phyloP scores from a whole-genome alignment of 2,888 invertebrate species.

The Allolobophora icterica region DNA sequence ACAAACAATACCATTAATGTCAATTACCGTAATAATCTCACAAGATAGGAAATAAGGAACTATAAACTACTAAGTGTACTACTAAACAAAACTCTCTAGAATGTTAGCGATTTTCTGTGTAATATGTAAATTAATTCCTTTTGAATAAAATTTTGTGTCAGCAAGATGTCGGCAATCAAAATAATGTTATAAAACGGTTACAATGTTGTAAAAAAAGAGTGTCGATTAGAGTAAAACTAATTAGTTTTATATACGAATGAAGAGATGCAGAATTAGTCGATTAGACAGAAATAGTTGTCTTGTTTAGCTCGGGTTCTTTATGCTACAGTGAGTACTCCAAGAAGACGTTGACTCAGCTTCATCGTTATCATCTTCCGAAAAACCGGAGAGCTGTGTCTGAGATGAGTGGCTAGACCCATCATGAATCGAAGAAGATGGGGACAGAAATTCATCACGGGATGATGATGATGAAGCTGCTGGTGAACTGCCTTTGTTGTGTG shows the following conservation, averaged over 20 bases:
- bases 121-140: neutral
- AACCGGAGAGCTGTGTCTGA: neutral
- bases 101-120: neutral
- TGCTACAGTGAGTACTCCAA: neutral
- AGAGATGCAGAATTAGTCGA: neutral
- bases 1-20: neutral
- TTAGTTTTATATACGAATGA: neutral
- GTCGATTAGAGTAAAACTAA: neutral
- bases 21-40: slow-evolving; percentile 10
- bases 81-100: neutral
- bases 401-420: neutral
- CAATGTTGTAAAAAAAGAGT: neutral
- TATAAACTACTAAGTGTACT: neutral
- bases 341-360: neutral
- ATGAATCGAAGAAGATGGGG: neutral
- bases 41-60: neutral
- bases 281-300: neutral
- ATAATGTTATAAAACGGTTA: neutral
- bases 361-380: neutral
- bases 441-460: neutral
- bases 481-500: neutral
- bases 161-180: neutral
- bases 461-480: neutral
- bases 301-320: neutral
- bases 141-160: neutral